phyloP scores from a whole-genome alignment of 2,113 vertebrate genomes.

The Odontophorus gujanensis region DNA sequence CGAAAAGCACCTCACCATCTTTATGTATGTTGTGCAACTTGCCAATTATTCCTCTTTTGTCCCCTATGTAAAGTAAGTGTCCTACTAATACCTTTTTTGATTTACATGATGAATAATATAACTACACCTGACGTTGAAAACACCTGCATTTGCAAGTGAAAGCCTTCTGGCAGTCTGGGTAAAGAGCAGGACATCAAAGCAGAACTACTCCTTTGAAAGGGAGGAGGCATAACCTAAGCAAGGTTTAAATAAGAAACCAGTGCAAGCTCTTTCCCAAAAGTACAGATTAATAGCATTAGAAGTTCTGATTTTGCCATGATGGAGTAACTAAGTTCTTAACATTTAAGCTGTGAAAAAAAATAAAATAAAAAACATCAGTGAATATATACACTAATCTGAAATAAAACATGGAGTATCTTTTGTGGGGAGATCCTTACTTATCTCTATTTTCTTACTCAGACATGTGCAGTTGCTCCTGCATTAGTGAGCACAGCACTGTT shows the following conservation, averaged over 20 bases:
- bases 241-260: not conserved
- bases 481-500: rapidly evolving
- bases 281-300: not conserved
- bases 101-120: slow-evolving; percentile 45
- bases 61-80: slow-evolving; percentile 19
- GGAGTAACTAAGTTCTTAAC: slow-evolving; percentile 46
- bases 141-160: slow-evolving; percentile 58
- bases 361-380: not conserved
- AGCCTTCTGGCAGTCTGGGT: slow-evolving; percentile 14
- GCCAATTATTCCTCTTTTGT: slow-evolving; percentile 34
- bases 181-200: slow-evolving; percentile 46
- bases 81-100: slow-evolving; percentile 22
- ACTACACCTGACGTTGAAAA: slow-evolving; percentile 13
- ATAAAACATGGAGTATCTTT: not conserved
- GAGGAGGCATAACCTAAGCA: slow-evolving; percentile 8
- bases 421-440: not conserved
- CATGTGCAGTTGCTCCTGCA: not conserved
- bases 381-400: not conserved
- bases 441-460: not conserved
- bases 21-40: not conserved
- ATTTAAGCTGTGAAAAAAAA: slow-evolving; percentile 54
- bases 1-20: not conserved
- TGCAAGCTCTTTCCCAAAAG: not conserved
- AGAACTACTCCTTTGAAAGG: not conserved
- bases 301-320: not conserved